Evolutionary conservation across 2,888 invertebrate species (phyloP), one percentile per base, ranked within the genome.

Genomic region (Belgica antarctica): DNA sequence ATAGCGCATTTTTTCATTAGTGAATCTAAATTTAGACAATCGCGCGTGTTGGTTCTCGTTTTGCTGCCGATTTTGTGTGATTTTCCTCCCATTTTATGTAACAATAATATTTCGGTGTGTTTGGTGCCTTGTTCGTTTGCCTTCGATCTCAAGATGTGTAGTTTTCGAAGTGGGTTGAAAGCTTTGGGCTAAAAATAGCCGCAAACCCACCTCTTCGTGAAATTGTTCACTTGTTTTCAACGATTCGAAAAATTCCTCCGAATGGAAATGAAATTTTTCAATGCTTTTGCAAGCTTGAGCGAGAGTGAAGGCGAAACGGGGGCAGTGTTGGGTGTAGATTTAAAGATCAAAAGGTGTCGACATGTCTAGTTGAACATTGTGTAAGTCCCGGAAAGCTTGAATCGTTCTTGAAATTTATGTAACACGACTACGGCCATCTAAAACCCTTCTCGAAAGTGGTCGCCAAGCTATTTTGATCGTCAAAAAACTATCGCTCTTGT

Each of bases 51-150:
- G 10, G 24, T 17, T 47, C 27, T 27, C 25, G 46, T 66, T 68
- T 28, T 34, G 52, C 34, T 17, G 31, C 25, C 19, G 28, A 57
- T 27, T 22, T 27, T 59, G 12, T 27, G 59, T 27, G 59, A 27
- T 59, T 59, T 27, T 59, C n/a, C n/a, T 59, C 22, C 22, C 28
- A 41, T 28, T 68, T 57, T 68, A 68, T 68, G 57, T 68, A 68
- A 68, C 68, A 68, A 68, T 68, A 68, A 68, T 68, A 66, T 68
- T 68, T 57, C 68, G 52, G 22, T 46, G 15, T 52, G 47, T 68
- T 68, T 15, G 12, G 19, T 59, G 27, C 15, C 15, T 12, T 46
- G 7, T 5, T 46, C 46, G 12, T 4, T 46, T 7, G 12, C 8
- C 12, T 17, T 15, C 12, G n/a, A n/a, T 41, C 15, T 41, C 41